phyloP scores from a whole-genome alignment of 2,888 invertebrate species.

The Erebia aethiops region DNA sequence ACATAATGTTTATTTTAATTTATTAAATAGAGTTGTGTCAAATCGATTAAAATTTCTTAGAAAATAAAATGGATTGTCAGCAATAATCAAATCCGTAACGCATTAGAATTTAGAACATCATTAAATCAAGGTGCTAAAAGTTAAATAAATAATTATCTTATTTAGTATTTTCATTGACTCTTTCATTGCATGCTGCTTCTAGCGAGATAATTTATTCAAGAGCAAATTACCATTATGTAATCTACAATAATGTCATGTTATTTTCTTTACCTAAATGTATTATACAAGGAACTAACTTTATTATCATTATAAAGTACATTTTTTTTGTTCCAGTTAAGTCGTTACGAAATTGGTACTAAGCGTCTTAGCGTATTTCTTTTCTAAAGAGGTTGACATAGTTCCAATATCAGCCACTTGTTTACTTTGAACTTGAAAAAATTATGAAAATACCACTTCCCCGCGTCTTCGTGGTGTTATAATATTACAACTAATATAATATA shows the following conservation, averaged over 20 bases:
- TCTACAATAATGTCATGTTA: background rate
- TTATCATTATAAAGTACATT: background rate
- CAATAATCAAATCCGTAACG: no score
- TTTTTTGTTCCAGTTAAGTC: background rate
- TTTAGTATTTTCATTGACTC: background rate
- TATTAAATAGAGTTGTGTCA: no score
- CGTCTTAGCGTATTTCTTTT: background rate
- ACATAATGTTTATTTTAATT: no score
- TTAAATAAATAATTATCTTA: no score
- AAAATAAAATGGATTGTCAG: no score
- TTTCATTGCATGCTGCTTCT: slow-evolving; percentile 1
- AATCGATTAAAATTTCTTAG: no score
- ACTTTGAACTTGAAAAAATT: background rate
- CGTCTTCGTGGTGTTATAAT: background rate
- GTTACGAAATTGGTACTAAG: slow-evolving; percentile 3
- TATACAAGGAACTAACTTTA: background rate
- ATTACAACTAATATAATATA: no score
- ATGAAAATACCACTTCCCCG: background rate
- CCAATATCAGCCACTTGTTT: background rate
- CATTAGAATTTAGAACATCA: no score
- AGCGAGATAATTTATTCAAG: background rate
- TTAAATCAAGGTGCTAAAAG: no score
- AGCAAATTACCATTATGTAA: background rate
- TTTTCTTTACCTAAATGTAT: background rate
- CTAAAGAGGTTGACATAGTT: background rate